These are phyloP conservation scores for Penaeus vannamei DNA, from an alignment of 1,140 invertebrate species.

Conservation along the genomic window DNA sequence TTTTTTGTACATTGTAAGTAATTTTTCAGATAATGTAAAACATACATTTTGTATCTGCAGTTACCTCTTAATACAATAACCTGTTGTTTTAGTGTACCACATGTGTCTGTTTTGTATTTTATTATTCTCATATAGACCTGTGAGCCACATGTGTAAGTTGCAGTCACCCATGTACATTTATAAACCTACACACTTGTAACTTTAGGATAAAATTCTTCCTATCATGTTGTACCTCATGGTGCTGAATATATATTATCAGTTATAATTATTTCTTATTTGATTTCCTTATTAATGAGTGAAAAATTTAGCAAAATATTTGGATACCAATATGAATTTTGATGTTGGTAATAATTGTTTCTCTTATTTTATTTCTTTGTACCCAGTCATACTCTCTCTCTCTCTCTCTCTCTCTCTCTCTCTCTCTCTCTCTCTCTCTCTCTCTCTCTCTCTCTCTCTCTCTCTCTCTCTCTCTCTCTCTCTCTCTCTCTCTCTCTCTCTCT, in stretches of 20 bases:
- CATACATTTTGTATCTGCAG: constrained; percentile 29
- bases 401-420: no score
- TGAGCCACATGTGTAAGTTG: constrained; percentile 8
- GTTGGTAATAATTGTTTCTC: no score
- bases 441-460: no score
- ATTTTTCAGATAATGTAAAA: constrained; percentile 7
- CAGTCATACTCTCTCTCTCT: no score
- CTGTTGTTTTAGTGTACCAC: constrained; percentile 23
- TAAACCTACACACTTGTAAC: constrained; percentile 26
- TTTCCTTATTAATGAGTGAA: no score
- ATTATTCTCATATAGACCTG: constrained; percentile 42
- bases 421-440: no score
- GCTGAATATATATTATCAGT: constrained; percentile 37
- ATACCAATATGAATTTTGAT: no score
- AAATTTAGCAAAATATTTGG: no score
- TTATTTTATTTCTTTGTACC: no score
- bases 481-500: no score
- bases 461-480: no score
- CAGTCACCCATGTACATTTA: neutral
- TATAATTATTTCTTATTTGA: no score
- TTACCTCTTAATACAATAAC: constrained; percentile 44
- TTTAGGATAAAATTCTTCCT: constrained; percentile 41
- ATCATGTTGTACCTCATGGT: constrained; percentile 57
- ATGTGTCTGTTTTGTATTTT: constrained; percentile 46
- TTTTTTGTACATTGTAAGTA: constrained; percentile 37